Conservation (phyloP, 1,140 invertebrate genomes). For the Heliothis subflexa region DNA sequence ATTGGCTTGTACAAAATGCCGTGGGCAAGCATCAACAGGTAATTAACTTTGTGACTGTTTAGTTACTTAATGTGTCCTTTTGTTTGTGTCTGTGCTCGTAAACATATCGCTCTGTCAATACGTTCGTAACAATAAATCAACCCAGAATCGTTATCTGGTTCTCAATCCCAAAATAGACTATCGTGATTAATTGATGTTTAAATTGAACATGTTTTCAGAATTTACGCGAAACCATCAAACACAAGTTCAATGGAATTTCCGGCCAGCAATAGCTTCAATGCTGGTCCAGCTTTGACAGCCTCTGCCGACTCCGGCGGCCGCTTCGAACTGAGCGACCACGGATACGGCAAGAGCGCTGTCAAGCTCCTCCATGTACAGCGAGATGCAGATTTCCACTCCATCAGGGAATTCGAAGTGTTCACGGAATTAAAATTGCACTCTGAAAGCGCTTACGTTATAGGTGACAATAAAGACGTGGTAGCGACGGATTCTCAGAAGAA, state of each 20-base stretch:
- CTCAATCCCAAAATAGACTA: constrained; percentile 18
- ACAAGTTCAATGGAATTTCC: constrained; percentile 66
- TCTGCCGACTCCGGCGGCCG: constrained; percentile 75
- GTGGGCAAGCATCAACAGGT: constrained; percentile 84
- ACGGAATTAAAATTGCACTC: constrained; percentile 90
- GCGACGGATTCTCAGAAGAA: constrained; percentile 94
- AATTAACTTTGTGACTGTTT: constrained; percentile 44
- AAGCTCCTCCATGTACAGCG: constrained; percentile 90
- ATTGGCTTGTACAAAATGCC: constrained; percentile 69
- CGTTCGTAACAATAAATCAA: constrained; percentile 33
- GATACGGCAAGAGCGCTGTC: constrained; percentile 91
- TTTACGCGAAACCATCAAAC: constrained; percentile 81
- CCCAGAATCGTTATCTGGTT: constrained; percentile 20
- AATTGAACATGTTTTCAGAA: constrained; percentile 65
- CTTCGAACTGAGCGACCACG: constrained; percentile 89
- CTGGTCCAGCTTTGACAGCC: constrained; percentile 67
- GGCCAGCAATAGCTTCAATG: constrained; percentile 5
- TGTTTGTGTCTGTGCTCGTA: constrained; percentile 8
- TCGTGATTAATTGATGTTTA: not conserved
- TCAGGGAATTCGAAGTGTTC: constrained; percentile 91
- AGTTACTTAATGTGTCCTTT: constrained; percentile 14
- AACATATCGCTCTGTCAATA: not conserved
- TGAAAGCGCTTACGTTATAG: constrained; percentile 87
- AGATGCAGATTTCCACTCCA: constrained; percentile 88
- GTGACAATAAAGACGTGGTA: constrained; percentile 91